Evolutionary conservation across 2,113 vertebrate genomes (phyloP), one percentile per base, ranked within the genome.

Genomic region (Struthidea cinerea): DNA sequence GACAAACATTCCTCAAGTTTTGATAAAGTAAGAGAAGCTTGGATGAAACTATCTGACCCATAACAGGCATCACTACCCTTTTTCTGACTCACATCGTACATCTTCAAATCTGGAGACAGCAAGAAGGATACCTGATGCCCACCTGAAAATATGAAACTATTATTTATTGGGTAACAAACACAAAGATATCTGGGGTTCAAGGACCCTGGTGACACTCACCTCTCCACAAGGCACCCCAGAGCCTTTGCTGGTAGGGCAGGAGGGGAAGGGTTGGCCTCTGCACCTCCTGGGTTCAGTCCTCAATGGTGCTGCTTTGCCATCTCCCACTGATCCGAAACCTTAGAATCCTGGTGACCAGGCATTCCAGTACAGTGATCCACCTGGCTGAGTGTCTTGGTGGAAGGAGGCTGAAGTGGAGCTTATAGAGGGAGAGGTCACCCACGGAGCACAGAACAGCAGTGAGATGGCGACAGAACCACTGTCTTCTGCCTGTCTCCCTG

Each of bases 261-360:
- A 57, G 37, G 23, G 47, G 35, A 75, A 70, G 12, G 7, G 4
- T 53, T 60, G 22, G 27, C 10, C 24, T 7, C 14, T 61, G 13
- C 39, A 53, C 9, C 27, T 47, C 49, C 24, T 0, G 6, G 27
- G 3, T 27, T 71, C 2, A 0, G 44, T 69, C 49, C 10, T 78
- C 15, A 13, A 5, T 27, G 39, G 20, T 23, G 14, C 55, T 69
- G 28, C 11, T 53, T 87, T 83, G 16, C 28, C 23, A 44, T 59
- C 24, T 79, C n/a, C 28, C 16, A 4, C 28, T 55, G 50, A 70
- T 11, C 26, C 16, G n/a, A 84, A 41, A 33, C 8, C 5, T 24
- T 46, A 13, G 8, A 41, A 47, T 17, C 19, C 5, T 46, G 55
- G 41, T 42, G 42, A 30, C 55, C 11, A 39, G 26, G 63, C 1